Conservation (phyloP, 1,140 invertebrate species). For the Lepidurus couesii region DNA sequence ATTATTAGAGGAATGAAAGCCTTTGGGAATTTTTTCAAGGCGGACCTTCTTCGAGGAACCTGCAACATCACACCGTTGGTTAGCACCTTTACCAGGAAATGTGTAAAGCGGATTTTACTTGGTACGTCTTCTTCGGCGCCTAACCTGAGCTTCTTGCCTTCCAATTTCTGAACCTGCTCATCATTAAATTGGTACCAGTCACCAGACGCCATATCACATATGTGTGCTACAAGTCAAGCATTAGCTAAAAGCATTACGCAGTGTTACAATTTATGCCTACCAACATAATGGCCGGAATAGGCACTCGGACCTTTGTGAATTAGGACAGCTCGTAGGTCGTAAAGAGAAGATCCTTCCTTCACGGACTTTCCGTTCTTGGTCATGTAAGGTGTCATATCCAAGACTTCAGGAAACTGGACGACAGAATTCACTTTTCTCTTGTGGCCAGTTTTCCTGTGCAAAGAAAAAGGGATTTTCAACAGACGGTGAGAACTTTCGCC, state of each 20-base stretch:
- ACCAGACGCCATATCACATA: slow-evolving; percentile 51
- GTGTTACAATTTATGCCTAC: slow-evolving; percentile 40
- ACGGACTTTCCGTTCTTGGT: slow-evolving; percentile 8
- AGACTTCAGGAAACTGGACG: slow-evolving; percentile 59
- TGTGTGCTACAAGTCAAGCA: slow-evolving; percentile 48
- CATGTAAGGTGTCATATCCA: slow-evolving; percentile 56
- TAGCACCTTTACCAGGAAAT: background rate
- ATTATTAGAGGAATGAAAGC: slow-evolving; percentile 48
- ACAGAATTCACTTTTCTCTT: slow-evolving; percentile 64
- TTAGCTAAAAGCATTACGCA: background rate
- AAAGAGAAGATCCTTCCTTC: slow-evolving; percentile 43
- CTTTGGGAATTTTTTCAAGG: slow-evolving; percentile 41
- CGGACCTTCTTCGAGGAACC: slow-evolving; percentile 28
- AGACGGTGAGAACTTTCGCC: background rate
- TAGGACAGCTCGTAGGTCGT: slow-evolving; percentile 59
- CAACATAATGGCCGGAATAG: slow-evolving; percentile 65
- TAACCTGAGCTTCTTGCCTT: slow-evolving; percentile 51
- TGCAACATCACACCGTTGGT: background rate
- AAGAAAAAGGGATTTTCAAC: slow-evolving; percentile 37
- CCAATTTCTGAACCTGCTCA: slow-evolving; percentile 58
- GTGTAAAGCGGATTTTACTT: slow-evolving; percentile 40
- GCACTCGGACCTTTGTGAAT: slow-evolving; percentile 62
- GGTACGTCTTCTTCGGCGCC: slow-evolving; percentile 49
- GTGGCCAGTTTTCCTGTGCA: slow-evolving; percentile 52
- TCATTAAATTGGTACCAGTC: slow-evolving; percentile 66